Conservation (phyloP, 2,888 invertebrate species). For the Lordiphosa andalusiaca region DNA sequence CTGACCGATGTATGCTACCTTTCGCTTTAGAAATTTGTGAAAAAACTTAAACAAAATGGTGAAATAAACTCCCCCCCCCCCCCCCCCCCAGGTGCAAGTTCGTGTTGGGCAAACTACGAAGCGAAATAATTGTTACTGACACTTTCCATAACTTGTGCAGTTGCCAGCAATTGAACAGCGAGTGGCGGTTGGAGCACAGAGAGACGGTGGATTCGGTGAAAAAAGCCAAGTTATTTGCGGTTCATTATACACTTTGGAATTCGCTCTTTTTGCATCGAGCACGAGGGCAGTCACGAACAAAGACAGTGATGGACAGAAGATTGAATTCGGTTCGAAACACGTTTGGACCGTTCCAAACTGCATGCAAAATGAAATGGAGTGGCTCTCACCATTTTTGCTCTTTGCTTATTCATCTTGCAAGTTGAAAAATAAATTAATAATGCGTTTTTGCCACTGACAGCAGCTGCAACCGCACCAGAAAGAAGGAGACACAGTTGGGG, state of each 20-base stretch:
- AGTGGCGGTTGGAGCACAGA: constrained; percentile 13
- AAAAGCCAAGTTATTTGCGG: constrained; percentile 74
- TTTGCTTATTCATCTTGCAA: constrained; percentile 74
- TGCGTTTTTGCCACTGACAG: constrained; percentile 72
- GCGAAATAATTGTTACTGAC: constrained; percentile 72
- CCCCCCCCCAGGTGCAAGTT: no score
- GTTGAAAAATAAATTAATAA: constrained; percentile 75
- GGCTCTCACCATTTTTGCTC: constrained; percentile 62
- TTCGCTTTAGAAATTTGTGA: no score
- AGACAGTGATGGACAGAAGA: constrained; percentile 59
- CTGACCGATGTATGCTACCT: no score
- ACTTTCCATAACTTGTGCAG: constrained; percentile 38
- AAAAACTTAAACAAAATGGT: no score
- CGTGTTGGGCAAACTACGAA: constrained; percentile 38
- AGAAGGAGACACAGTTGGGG: constrained; percentile 18
- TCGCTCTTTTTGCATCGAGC: constrained; percentile 55
- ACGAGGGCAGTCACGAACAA: constrained; percentile 43
- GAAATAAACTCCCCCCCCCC: background rate
- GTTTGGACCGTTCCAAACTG: constrained; percentile 44
- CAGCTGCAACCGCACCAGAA: constrained; percentile 60
- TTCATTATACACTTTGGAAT: constrained; percentile 75
- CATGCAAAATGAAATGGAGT: constrained; percentile 69
- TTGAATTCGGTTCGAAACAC: constrained; percentile 54
- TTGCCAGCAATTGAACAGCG: constrained; percentile 50
- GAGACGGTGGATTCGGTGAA: background rate